Evolutionary conservation across 1,140 invertebrate species (phyloP), one percentile per base, ranked within the genome.

Genomic region (Helicoverpa armigera): DNA sequence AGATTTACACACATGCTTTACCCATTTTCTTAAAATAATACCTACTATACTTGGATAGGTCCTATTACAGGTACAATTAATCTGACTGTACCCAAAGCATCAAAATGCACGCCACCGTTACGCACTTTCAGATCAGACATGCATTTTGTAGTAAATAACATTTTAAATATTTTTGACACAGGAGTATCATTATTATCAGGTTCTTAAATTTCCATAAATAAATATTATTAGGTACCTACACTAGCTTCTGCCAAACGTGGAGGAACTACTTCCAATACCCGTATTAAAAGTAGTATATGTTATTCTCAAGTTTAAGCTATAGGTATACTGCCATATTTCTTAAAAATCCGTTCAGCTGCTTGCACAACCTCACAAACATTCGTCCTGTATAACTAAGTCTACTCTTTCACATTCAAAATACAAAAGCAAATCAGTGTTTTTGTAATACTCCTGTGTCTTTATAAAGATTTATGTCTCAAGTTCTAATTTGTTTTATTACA

Each of bases 391-490:
- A 7, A 43, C 9, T 9, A 43, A 0, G 35, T 1, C 35, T 43
- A 43, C 35, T 43, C 3, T 9, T 18, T 18, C 56, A 58, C 56
- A 18, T 18, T 11, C 9, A 58, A 58, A 58, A 58, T 58, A 43
- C 14, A 69, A 69, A 69, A 51, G 1, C 18, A 53, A 53, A 10
- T n/a, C 48, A 18, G 43, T 7, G 50, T 63, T n/a, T n/a, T 50
- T 43, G 7, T 43, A 43, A 43, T 74, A 43, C 58, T n/a, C 3
- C 48, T 50, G n/a, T 75, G 56, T 75, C 58, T 51, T 18, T 23
- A 67, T 60, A 9, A 65, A 3, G 67, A 77, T 67, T 77, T 67
- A 77, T 67, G 61, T 61, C 61, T 35, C 23, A 77, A 77, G 23
- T 77, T 77, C 50, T 67, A 53, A 31, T n/a, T 72, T 72, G 16